These are phyloP conservation scores for Drosophila bifasciata DNA, from an alignment of 1,140 invertebrate genomes.

Conservation along the genomic window DNA sequence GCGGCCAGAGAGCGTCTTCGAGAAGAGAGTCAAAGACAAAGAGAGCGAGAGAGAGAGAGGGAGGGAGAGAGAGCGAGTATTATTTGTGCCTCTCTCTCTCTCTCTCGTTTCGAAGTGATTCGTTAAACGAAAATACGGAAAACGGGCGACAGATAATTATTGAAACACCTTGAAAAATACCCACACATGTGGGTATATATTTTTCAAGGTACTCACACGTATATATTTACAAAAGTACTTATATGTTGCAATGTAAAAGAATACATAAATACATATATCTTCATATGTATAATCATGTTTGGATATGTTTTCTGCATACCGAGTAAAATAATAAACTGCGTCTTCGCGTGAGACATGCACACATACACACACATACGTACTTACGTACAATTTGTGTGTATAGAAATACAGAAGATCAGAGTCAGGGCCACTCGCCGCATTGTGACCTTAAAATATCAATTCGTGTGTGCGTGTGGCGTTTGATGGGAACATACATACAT, in stretches of 20 bases:
- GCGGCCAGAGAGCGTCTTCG: no score
- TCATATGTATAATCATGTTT: conserved; percentile 17
- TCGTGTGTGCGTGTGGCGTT: conserved; percentile 18
- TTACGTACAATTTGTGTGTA: conserved; percentile 37
- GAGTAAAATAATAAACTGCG: not conserved
- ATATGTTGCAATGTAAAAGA: conserved; percentile 29
- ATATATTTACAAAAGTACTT: conserved; percentile 54
- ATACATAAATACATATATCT: conserved; percentile 38
- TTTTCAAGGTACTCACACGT: conserved; percentile 25
- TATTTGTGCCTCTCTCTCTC: not conserved
- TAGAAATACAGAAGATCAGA: conserved; percentile 78
- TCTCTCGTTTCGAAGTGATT: conserved; percentile 20
- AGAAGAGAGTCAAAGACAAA: no score
- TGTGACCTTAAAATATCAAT: conserved; percentile 67
- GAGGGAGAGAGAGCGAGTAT: no score
- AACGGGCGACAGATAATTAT: conserved; percentile 28
- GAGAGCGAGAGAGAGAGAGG: no score
- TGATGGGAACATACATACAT: conserved; percentile 15
- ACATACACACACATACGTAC: conserved; percentile 1
- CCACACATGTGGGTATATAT: conserved; percentile 6
- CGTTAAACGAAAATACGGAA: conserved; percentile 42
- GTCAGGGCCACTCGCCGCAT: conserved; percentile 68
- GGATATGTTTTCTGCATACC: conserved; percentile 11
- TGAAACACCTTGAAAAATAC: conserved; percentile 36
- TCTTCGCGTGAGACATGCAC: not conserved